Evolutionary conservation across 92 coral and sea anemone species (phyloP).

Genomic region (Epizoanthus scotinus): DNA sequence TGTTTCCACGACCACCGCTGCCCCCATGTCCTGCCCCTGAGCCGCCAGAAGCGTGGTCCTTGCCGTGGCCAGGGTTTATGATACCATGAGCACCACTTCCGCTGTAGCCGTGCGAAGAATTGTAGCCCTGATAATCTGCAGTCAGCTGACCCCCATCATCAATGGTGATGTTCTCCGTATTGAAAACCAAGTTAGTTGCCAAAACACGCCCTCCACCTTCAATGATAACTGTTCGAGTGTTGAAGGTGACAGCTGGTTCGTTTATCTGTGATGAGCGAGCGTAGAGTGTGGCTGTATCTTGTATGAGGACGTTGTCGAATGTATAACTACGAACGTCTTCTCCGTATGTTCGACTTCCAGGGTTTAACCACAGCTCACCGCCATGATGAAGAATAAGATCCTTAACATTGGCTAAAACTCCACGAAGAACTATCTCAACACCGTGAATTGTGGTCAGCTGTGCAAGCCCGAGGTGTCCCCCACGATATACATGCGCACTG

Average conservation of each 20-base stretch:
- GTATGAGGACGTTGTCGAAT: slow-evolving; percentile 65
- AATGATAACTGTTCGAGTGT: slow-evolving; percentile 60
- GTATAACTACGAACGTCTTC: slow-evolving; percentile 50
- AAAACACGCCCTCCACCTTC: slow-evolving; percentile 72
- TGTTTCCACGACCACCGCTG: slow-evolving; percentile 73
- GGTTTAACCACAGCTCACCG: slow-evolving; percentile 66
- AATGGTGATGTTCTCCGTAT: slow-evolving; percentile 68
- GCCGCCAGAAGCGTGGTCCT: slow-evolving; percentile 53
- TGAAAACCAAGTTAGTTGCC: slow-evolving; percentile 54
- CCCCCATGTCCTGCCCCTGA: slow-evolving; percentile 85
- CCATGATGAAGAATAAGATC: slow-evolving; percentile 67
- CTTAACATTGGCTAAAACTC: slow-evolving; percentile 59
- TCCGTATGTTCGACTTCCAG: slow-evolving; percentile 60
- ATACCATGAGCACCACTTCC: slow-evolving; percentile 60
- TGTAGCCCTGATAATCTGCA: slow-evolving; percentile 67
- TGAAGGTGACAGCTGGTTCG: slow-evolving; percentile 62
- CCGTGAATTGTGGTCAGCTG: slow-evolving; percentile 61
- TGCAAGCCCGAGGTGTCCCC: slow-evolving; percentile 70
- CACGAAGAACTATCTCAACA: slow-evolving; percentile 71
- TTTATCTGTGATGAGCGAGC: slow-evolving; percentile 62
- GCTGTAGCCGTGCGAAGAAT: slow-evolving; percentile 61
- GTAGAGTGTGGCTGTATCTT: slow-evolving; percentile 64
- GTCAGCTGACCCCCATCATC: slow-evolving; percentile 66
- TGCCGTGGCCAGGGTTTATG: slow-evolving; percentile 67
- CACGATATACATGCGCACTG: slow-evolving; percentile 66